Conservation (phyloP, 1,140 invertebrate genomes). For the Elysia chlorotica region DNA sequence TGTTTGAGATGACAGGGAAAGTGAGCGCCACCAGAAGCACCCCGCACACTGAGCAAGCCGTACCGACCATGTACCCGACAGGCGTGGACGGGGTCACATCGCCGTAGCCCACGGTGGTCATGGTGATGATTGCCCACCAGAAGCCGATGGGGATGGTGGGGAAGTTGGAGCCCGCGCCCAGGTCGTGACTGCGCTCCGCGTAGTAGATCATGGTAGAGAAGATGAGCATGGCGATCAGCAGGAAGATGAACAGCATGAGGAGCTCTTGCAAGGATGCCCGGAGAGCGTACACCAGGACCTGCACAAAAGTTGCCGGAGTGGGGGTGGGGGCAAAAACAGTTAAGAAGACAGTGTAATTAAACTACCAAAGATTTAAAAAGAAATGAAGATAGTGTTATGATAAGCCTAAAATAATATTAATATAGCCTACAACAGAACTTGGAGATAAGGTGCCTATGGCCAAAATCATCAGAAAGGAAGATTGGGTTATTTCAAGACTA, state of each 20-base stretch:
- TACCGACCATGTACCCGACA: slow-evolving; percentile 66
- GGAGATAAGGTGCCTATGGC: no score
- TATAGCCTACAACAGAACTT: no score
- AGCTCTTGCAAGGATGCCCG: slow-evolving; percentile 57
- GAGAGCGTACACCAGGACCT: slow-evolving; percentile 55
- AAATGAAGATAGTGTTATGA: no score
- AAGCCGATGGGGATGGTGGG: slow-evolving; percentile 62
- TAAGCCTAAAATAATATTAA: no score
- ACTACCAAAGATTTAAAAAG: no score
- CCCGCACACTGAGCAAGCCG: slow-evolving; percentile 29
- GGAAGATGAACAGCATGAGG: slow-evolving; percentile 89
- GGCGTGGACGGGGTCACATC: slow-evolving; percentile 53
- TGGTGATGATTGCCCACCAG: slow-evolving; percentile 68
- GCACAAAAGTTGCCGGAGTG: no score
- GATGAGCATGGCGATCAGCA: slow-evolving; percentile 95
- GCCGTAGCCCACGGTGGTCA: slow-evolving; percentile 66
- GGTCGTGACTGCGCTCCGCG: slow-evolving; percentile 75
- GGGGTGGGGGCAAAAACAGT: no score
- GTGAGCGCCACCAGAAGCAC: slow-evolving; percentile 55
- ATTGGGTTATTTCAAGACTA: no score
- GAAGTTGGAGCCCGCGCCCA: slow-evolving; percentile 32
- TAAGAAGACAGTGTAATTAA: no score
- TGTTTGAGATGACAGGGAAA: slow-evolving; percentile 58
- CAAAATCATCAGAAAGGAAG: no score
- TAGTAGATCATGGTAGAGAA: slow-evolving; percentile 98